Evolutionary conservation across 2,888 invertebrate species (phyloP).

Genomic region (Pristionchus entomophagus): DNA sequence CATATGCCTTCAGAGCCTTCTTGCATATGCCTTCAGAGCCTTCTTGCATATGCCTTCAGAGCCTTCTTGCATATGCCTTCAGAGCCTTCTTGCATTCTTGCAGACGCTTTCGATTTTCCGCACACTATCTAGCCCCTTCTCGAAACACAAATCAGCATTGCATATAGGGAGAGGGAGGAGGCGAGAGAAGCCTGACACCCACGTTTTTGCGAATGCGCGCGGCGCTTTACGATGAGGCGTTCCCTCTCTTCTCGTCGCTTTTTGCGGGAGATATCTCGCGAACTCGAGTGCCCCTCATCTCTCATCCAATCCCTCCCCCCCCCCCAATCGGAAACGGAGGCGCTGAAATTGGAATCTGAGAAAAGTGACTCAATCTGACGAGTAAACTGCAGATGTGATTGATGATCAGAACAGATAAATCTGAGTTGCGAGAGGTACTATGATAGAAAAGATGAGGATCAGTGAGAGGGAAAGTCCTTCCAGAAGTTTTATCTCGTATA

Average conservation of each 20-base stretch:
- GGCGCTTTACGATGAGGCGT: background rate
- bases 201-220: background rate
- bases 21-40: no score
- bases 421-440: background rate
- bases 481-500: background rate
- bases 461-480: no score
- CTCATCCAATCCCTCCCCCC: constrained; percentile 16
- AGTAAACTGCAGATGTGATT: no score
- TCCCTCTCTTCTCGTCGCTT: background rate
- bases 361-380: background rate
- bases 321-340: background rate
- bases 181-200: background rate
- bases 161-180: no score
- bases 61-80: no score
- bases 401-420: background rate
- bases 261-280: background rate
- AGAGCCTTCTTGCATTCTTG: no score
- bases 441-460: background rate
- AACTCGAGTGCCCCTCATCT: background rate
- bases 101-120: no score
- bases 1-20: no score
- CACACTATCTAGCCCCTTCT: no score
- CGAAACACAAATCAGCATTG: no score
- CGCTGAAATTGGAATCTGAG: no score
- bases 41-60: no score